These are phyloP conservation scores for Podarcis cretensis DNA, from an alignment of 2,113 vertebrate genomes.

Conservation along the genomic window DNA sequence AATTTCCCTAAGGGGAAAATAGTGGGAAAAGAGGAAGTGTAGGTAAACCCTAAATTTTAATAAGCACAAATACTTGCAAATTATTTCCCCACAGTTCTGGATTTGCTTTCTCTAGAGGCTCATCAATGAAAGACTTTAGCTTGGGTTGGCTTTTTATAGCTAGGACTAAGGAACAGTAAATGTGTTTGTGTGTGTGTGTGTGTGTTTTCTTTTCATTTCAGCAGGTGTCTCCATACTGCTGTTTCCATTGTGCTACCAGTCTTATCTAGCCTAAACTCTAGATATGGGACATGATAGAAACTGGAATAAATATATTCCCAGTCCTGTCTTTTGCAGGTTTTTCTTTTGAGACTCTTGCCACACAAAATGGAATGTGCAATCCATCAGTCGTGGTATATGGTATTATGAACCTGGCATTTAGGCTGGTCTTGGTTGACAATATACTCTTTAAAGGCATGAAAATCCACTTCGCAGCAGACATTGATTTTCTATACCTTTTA, in stretches of 20 bases:
- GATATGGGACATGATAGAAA: background rate
- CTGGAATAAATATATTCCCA: background rate
- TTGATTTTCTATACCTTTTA: conserved; percentile 52
- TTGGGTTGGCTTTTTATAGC: background rate
- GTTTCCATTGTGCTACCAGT: background rate
- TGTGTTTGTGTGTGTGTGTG: too few species aligned
- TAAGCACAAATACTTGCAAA: background rate
- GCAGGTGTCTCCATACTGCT: background rate
- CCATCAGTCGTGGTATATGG: conserved; percentile 15
- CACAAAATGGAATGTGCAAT: conserved; percentile 22
- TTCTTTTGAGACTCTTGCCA: conserved; percentile 23
- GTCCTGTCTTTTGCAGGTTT: background rate
- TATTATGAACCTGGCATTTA: conserved; percentile 35
- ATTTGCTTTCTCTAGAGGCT: background rate
- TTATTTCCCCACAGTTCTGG: background rate
- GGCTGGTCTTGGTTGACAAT: conserved; percentile 15
- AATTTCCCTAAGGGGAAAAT: too few species aligned
- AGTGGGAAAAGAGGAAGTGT: too few species aligned
- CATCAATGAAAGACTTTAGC: background rate
- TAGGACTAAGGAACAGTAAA: background rate
- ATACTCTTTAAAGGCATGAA: conserved; percentile 32
- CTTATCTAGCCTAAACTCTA: background rate
- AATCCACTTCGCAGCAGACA: conserved; percentile 42
- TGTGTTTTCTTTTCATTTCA: background rate
- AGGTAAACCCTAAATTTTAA: background rate